phyloP scores from a whole-genome alignment of 2,888 invertebrate species.

The Volucella bombylans region DNA sequence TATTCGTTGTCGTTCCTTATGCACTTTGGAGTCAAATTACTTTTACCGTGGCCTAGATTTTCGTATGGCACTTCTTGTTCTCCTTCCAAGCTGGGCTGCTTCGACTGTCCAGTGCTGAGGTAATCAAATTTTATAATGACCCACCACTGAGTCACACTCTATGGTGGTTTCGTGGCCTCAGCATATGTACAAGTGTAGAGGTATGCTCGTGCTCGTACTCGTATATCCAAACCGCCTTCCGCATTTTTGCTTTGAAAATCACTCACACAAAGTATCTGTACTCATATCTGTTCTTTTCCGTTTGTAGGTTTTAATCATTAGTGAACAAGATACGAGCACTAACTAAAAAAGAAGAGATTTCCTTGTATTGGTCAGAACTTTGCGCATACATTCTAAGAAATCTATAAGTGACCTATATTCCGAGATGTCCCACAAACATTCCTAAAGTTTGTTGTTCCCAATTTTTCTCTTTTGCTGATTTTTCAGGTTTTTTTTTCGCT shows the following conservation, averaged over 20 bases:
- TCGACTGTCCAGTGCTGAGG: slow-evolving; percentile 17
- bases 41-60: slow-evolving; percentile 68
- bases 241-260: slow-evolving; percentile 40
- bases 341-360: too few species aligned
- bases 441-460: slow-evolving; percentile 6
- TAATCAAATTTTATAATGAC: slow-evolving; percentile 58
- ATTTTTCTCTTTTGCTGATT: slow-evolving; percentile 17
- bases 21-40: slow-evolving; percentile 40
- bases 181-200: not conserved
- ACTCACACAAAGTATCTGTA: slow-evolving; percentile 1
- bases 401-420: slow-evolving; percentile 14
- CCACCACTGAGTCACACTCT: slow-evolving; percentile 52
- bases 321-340: not conserved
- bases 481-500: not conserved
- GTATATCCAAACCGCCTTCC: slow-evolving; percentile 4
- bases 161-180: not conserved
- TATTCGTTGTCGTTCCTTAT: slow-evolving; percentile 22
- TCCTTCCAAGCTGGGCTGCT: too few species aligned
- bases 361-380: too few species aligned
- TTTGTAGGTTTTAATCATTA: slow-evolving; percentile 28
- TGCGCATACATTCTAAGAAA: slow-evolving; percentile 10
- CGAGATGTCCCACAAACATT: not conserved
- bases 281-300: slow-evolving; percentile 13
- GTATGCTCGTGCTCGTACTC: not conserved
- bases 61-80: slow-evolving; percentile 2